phyloP scores from a whole-genome alignment of 2,113 vertebrate species.

The Amblyopsis rosae region DNA sequence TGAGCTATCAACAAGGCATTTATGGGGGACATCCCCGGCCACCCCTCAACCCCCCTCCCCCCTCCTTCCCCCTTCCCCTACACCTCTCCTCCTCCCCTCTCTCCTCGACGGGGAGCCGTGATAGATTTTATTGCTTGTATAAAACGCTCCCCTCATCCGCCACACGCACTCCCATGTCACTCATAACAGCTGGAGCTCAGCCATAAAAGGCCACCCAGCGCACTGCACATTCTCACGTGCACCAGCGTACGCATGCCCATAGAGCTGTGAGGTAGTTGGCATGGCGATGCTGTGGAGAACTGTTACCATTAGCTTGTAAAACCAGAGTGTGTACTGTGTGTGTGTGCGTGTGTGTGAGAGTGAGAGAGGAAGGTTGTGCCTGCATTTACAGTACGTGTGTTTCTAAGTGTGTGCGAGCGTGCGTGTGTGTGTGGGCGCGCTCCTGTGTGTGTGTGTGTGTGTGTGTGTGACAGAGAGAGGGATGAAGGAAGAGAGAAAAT shows the following conservation, averaged over 20 bases:
- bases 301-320: constrained; percentile 62
- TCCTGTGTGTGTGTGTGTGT: background rate
- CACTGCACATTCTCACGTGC: constrained; percentile 9
- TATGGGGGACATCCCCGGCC: constrained; percentile 51
- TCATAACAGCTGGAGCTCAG: constrained; percentile 68
- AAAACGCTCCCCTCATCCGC: constrained; percentile 64
- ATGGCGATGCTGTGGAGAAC: constrained; percentile 63
- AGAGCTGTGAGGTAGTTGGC: constrained; percentile 51
- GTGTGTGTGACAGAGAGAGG: constrained; percentile 22
- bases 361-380: constrained; percentile 24
- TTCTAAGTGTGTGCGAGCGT: constrained; percentile 7
- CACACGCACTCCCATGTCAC: constrained; percentile 65
- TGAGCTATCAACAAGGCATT: constrained; percentile 23
- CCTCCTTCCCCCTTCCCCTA: background rate
- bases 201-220: background rate
- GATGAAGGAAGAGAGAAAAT: constrained; percentile 34
- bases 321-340: no score
- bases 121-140: constrained; percentile 67
- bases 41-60: background rate
- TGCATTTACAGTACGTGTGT: constrained; percentile 40
- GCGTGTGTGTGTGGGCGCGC: constrained; percentile 29
- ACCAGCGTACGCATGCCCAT: constrained; percentile 36
- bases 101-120: constrained; percentile 55
- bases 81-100: constrained; percentile 18
- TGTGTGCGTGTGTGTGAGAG: background rate